phyloP scores from a whole-genome alignment of 2,113 vertebrate genomes.

The Salvator merianae region DNA sequence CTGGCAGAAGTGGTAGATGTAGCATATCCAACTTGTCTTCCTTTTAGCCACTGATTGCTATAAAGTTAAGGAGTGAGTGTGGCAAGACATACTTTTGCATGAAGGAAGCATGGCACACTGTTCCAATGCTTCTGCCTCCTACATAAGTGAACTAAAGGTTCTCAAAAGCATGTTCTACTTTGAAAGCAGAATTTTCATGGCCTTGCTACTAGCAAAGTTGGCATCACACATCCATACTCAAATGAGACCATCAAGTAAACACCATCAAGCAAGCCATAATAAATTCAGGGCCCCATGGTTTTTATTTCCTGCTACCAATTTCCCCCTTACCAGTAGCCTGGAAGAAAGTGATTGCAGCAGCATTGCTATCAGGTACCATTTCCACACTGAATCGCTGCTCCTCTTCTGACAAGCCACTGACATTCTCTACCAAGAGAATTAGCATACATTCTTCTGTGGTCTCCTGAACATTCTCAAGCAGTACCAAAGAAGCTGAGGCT shows the following conservation, averaged over 20 bases:
- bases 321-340: slow-evolving; percentile 73
- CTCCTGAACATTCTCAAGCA: slow-evolving; percentile 77
- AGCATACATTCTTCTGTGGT: slow-evolving; percentile 54
- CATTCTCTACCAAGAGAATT: slow-evolving; percentile 80
- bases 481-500: slow-evolving; percentile 45
- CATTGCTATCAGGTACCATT: slow-evolving; percentile 73
- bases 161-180: neutral
- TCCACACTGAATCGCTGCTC: slow-evolving; percentile 76
- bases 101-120: neutral
- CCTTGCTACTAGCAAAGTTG: neutral
- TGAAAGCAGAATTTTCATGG: neutral
- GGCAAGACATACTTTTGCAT: neutral
- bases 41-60: neutral
- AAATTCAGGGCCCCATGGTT: neutral
- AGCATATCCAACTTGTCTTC: neutral
- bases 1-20: neutral
- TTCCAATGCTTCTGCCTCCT: no score
- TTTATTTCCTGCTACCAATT: neutral
- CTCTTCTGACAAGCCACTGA: slow-evolving; percentile 64
- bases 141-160: neutral
- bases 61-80: neutral
- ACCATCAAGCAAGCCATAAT: neutral
- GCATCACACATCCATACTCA: neutral
- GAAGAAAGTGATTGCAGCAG: slow-evolving; percentile 78
- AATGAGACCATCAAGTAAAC: neutral